Evolutionary conservation across 2,888 invertebrate genomes (phyloP), one percentile per base, ranked within the genome.

Genomic region (Eilema depressum): DNA sequence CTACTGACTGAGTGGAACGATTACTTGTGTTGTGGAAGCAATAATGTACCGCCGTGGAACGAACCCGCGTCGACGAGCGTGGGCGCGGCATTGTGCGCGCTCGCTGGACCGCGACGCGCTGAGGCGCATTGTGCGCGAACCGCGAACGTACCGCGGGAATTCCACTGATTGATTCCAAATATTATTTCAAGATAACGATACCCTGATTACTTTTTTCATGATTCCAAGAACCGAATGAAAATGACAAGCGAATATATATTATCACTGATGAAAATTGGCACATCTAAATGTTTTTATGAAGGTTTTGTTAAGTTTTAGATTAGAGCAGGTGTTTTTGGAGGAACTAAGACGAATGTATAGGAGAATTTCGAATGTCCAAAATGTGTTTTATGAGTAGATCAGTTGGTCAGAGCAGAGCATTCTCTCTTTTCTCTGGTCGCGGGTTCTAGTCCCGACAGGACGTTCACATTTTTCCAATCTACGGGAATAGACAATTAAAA

Each of bases 51-150:
- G 75, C 60, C 63, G 68, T 8, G 53, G n/a, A 53, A 25, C 25
- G 53, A 68, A 62, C 37, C 37, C n/a, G 37, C 37, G 33, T 23
- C 59, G 59, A 5, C 20, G 56, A 59, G 41, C 64, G 63, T 59
- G 69, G 69, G 30, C 30, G 71, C 65, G 73, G 63, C 62, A 81
- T 76, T 80, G 81, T 80, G 67, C 41, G 68, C 23, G 69, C 63
- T 62, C 67, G 59, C 2, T 28, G 68, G 69, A 70, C 28, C 79
- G 79, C 17, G 25, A 67, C 61, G 53, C 63, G 57, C 63, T 56
- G 56, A 26, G 25, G 10, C 23, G 20, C n/a, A 66, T 70, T 70
- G 66, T 70, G 41, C 56, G 26, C 61, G 56, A 69, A 66, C 61
- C 56, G 26, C 61, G 56, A 69, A 66, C 61, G 30, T 62, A 20